Evolutionary conservation across 2,797 vertebrate species (phyloP), one percentile per base, ranked within the genome.

Genomic region (Phalloptychus januarius): DNA sequence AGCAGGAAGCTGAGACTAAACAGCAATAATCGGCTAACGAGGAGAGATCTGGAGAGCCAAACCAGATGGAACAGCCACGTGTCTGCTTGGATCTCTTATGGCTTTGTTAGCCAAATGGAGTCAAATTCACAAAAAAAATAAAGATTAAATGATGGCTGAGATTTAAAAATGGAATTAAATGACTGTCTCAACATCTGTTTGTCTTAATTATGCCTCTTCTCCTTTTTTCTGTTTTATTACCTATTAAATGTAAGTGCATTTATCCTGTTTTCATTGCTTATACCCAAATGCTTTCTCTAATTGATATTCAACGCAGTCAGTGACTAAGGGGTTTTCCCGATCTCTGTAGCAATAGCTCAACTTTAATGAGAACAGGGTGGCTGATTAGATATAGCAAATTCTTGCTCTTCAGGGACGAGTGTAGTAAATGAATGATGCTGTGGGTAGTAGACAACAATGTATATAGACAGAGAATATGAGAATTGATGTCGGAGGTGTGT

Each of bases 1-100:
- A 92, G 91, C 86, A 69, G 83, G 90, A 89, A 90, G 89, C 93
- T 94, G 94, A 92, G 91, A 92, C 91, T 90, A 94, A 94, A 90
- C 75, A 56, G 87, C 87, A 83, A 81, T 90, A 94, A 94, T 86
- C 86, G 85, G 83, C 85, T 88, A 92, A 93, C 89, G 87, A 92
- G 89, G 83, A 86, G 85, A 83, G 84, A 92, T 94, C 86, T 90
- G 75, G 78, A 85, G 87, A 87, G 91, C 87, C 90, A 92, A 91
- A 90, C 86, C 93, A 93, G 92, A 93, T 90, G 91, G 91, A 94
- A 87, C 74, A 74, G 80, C 87, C 79, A 80, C 80, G 81, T 81
- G 90, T 80, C 82, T 78, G 80, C 76, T 85, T 87, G 90, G 88
- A 87, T 76, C 81, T 78, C 75, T 44, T 28, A 31, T 5, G 48